These are phyloP conservation scores for Trichomycterus rosablanca DNA, from an alignment of 2,113 vertebrate genomes.

Conservation along the genomic window DNA sequence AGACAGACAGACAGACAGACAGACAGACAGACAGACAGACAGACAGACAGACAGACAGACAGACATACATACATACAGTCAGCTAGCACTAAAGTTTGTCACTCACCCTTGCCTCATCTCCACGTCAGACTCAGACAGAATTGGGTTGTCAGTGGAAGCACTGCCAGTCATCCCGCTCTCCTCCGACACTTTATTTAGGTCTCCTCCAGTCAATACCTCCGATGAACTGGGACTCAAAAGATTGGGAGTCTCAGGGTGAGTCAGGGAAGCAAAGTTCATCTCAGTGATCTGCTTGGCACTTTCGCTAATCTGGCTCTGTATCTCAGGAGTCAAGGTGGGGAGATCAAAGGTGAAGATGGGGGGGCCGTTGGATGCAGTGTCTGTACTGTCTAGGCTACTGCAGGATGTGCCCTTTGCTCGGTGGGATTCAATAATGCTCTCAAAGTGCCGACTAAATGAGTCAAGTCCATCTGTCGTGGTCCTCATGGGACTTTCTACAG, in stretches of 20 bases:
- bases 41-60: too few relatives aligned
- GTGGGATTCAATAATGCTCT: slow-evolving; percentile 94
- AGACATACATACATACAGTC: too few relatives aligned
- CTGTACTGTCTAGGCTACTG: slow-evolving; percentile 91
- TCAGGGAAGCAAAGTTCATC: slow-evolving; percentile 76
- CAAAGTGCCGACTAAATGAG: slow-evolving; percentile 95
- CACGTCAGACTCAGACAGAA: slow-evolving; percentile 7
- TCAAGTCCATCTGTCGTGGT: slow-evolving; percentile 83
- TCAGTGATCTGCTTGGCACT: slow-evolving; percentile 76
- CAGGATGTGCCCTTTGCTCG: slow-evolving; percentile 94
- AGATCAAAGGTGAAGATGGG: slow-evolving; percentile 88
- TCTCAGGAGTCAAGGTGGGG: slow-evolving; percentile 78
- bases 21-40: too few relatives aligned
- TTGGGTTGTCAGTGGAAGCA: background rate
- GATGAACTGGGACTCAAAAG: slow-evolving; percentile 45
- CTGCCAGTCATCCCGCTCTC: slow-evolving; percentile 1
- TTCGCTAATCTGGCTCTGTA: slow-evolving; percentile 79
- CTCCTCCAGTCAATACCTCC: slow-evolving; percentile 27
- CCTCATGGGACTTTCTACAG: slow-evolving; percentile 72
- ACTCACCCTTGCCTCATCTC: slow-evolving; percentile 39
- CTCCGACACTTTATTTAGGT: slow-evolving; percentile 21
- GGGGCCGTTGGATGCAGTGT: slow-evolving; percentile 78
- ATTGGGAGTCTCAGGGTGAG: slow-evolving; percentile 56
- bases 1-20: too few relatives aligned
- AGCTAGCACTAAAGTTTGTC: too few relatives aligned